Evolutionary conservation across 2,113 vertebrate species (phyloP).

Genomic region (Sinosuthora webbiana): DNA sequence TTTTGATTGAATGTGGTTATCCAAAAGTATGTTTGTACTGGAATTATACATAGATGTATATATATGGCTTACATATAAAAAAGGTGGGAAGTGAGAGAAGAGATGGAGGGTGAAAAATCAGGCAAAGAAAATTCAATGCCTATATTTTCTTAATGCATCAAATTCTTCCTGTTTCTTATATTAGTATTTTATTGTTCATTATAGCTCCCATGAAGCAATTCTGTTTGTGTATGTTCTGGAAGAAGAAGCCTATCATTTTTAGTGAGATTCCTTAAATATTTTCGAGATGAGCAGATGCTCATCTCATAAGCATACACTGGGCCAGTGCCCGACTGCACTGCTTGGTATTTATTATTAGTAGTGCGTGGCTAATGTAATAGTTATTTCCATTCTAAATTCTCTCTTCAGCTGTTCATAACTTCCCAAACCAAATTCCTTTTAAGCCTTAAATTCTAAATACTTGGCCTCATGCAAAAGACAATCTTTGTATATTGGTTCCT

Average conservation of each 20-base stretch:
- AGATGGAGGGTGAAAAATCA: neutral
- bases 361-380: neutral
- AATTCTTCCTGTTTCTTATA: neutral
- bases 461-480: neutral
- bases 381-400: neutral
- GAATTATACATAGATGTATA: neutral
- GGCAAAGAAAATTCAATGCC: neutral
- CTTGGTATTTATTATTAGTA: neutral
- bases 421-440: neutral
- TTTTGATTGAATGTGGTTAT: slow-evolving; percentile 70
- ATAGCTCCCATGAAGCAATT: neutral
- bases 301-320: neutral
- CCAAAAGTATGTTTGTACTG: slow-evolving; percentile 74
- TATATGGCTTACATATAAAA: neutral
- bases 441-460: neutral
- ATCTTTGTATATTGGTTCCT: neutral
- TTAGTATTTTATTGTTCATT: neutral
- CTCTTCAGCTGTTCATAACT: neutral
- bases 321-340: neutral
- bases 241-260: neutral
- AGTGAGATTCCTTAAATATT: neutral
- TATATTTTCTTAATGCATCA: neutral
- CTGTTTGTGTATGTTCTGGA: neutral
- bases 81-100: neutral
- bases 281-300: neutral